Conservation (phyloP, 2,797 vertebrate genomes). For the Hirundo rustica region DNA sequence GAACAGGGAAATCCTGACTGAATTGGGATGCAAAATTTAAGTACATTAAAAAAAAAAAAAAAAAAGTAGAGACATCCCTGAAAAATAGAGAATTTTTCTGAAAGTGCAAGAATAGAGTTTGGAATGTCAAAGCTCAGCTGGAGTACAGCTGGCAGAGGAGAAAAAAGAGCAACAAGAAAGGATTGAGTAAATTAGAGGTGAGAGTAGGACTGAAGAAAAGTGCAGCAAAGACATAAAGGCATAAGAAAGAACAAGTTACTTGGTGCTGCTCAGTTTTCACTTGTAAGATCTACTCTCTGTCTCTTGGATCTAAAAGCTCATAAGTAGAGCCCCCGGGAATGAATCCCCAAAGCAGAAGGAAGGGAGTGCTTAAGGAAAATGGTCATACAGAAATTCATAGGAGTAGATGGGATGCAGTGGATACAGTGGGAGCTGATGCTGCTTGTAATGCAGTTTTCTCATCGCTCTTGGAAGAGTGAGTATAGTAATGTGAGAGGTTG, state of each 20-base stretch:
- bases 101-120: not conserved
- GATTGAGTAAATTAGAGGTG: not conserved
- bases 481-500: not conserved
- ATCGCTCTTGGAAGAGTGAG: not conserved
- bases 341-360: not conserved
- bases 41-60: not conserved
- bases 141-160: not conserved
- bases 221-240: not conserved
- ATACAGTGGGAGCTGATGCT: not conserved
- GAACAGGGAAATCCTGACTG: not conserved
- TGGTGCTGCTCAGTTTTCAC: not conserved
- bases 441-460: not conserved
- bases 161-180: not conserved
- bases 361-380: not conserved
- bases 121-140: not conserved
- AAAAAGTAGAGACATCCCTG: not conserved
- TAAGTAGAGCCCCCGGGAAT: not conserved
- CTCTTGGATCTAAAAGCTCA: not conserved
- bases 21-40: not conserved
- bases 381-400: not conserved
- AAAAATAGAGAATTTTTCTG: not conserved
- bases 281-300: not conserved
- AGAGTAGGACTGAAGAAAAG: not conserved
- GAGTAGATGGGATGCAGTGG: not conserved
- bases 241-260: not conserved